Evolutionary conservation across 2,113 vertebrate species (phyloP).

Genomic region (Eira barbara): DNA sequence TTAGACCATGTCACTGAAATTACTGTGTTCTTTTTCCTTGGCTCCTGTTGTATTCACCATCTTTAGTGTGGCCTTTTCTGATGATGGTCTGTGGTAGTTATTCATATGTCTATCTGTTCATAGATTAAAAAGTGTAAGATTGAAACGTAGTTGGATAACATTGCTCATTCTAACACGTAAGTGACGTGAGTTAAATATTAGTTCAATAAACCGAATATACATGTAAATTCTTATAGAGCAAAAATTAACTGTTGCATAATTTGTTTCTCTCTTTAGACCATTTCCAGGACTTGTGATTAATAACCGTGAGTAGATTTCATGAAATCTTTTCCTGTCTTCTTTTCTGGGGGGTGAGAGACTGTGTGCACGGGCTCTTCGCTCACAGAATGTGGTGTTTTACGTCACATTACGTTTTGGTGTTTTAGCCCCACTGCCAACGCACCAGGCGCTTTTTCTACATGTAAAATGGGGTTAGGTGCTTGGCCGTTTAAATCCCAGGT

Average conservation of each 20-base stretch:
- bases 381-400: too few species aligned
- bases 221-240: not conserved
- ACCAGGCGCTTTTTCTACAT: too few species aligned
- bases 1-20: not conserved
- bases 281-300: slow-evolving; percentile 82
- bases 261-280: slow-evolving; percentile 70
- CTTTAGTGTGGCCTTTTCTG: not conserved
- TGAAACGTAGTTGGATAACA: not conserved
- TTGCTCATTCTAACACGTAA: not conserved
- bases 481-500: not conserved
- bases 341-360: not conserved
- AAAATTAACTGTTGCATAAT: not conserved
- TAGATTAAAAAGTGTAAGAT: not conserved
- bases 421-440: not conserved
- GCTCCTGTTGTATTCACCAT: not conserved
- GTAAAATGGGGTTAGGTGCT: not conserved
- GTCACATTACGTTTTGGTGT: not conserved
- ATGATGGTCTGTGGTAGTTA: not conserved
- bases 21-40: not conserved
- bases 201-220: not conserved
- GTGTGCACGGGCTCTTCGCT: accelerated
- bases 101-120: not conserved
- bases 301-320: slow-evolving; percentile 77
- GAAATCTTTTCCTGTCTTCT: not conserved
- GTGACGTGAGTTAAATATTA: not conserved